These are phyloP conservation scores for Enteromius trimaculatus DNA, from an alignment of 2,797 vertebrate genomes.

Conservation along the genomic window DNA sequence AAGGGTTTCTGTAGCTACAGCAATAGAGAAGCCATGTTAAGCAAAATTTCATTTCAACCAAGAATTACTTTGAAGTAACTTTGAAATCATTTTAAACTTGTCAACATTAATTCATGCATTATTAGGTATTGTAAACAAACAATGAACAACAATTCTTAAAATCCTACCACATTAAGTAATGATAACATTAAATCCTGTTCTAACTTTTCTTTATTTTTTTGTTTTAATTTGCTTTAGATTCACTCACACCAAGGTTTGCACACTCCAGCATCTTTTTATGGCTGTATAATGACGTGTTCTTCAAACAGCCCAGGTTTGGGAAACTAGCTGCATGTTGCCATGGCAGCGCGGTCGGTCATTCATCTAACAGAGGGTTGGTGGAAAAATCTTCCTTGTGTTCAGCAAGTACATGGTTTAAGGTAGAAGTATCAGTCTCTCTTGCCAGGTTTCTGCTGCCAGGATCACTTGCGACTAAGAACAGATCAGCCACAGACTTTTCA, in stretches of 20 bases:
- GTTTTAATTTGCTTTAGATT: background rate
- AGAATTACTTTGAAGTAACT: background rate
- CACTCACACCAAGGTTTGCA: background rate
- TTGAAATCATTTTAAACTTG: background rate
- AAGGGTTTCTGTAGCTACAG: no score
- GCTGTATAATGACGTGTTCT: background rate
- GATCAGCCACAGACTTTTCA: background rate
- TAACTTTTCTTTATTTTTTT: background rate
- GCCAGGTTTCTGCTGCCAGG: background rate
- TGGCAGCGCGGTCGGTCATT: background rate
- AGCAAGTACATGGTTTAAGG: background rate
- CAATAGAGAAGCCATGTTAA: background rate
- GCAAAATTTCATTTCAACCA: background rate
- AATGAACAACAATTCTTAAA: background rate
- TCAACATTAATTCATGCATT: background rate
- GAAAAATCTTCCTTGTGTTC: background rate
- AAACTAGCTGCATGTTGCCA: constrained; percentile 32
- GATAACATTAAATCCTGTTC: background rate
- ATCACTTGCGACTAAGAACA: background rate
- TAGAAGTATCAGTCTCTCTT: background rate
- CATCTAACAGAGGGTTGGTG: constrained; percentile 1
- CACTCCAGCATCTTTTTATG: background rate
- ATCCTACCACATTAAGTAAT: background rate
- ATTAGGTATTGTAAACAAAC: background rate
- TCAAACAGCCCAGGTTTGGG: constrained; percentile 6